phyloP scores from a whole-genome alignment of 2,797 vertebrate species.

The Sebastes nivosus region DNA sequence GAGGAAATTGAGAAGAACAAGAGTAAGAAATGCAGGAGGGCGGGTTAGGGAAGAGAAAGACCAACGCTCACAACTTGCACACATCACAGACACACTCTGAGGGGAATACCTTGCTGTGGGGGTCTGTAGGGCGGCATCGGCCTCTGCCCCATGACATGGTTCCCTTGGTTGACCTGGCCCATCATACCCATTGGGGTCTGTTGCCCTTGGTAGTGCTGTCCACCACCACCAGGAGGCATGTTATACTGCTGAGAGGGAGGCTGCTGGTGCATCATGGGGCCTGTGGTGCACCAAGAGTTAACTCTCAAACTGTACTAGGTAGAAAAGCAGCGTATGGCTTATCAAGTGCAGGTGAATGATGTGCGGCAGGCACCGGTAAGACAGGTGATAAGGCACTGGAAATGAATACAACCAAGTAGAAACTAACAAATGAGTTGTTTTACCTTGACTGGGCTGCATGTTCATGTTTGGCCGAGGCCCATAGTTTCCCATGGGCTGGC shows the following conservation, averaged over 20 bases:
- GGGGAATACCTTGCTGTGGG: constrained; percentile 93
- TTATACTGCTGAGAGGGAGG: constrained; percentile 96
- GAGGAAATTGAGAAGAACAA: constrained; percentile 57
- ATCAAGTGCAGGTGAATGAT: not conserved
- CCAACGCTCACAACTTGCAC: constrained; percentile 64
- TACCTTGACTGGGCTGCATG: constrained; percentile 98
- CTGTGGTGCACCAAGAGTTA: constrained; percentile 68
- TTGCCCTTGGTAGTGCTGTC: constrained; percentile 97
- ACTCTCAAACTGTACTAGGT: not conserved
- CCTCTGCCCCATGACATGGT: constrained; percentile 97
- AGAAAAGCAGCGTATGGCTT: not conserved
- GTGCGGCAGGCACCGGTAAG: not conserved
- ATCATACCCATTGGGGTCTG: constrained; percentile 98
- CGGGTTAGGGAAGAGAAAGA: constrained; percentile 65
- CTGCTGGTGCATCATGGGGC: constrained; percentile 99
- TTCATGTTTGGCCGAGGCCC: constrained; percentile 97
- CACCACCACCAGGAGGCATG: constrained; percentile 92
- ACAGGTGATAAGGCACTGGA: not conserved
- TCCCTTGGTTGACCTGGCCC: constrained; percentile 95
- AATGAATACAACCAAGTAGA: not conserved
- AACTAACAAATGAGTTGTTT: constrained; percentile 1
- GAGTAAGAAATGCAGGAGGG: constrained; percentile 63
- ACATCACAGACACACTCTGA: constrained; percentile 49
- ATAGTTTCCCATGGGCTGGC: constrained; percentile 95
- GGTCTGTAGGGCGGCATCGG: constrained; percentile 98